A percentile compares a stretch with the other conserved stretches of the same genome.
Evolutionary conservation across 30 jellyfish, hydroid and myxozoan species (phyloP).

Genomic region (Sanderia malayensis): DNA sequence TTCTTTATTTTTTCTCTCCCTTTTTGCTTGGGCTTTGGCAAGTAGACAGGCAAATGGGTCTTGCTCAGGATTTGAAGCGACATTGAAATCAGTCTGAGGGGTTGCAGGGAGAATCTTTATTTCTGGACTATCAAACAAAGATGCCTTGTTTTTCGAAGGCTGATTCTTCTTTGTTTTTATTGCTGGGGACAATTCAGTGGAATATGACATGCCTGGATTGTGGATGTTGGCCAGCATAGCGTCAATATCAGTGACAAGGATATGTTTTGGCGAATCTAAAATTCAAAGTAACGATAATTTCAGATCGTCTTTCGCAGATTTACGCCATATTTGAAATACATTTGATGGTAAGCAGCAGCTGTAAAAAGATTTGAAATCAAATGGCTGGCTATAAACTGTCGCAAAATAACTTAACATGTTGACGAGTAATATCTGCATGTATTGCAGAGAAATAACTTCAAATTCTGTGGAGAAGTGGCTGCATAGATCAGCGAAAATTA

Average conservation of each 20-base stretch:
- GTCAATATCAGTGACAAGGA: constrained; percentile 49
- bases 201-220: neutral
- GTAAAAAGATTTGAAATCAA: too few relatives aligned
- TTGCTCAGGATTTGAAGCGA: neutral
- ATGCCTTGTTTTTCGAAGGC: neutral
- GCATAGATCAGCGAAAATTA: too few relatives aligned
- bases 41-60: neutral
- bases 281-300: too few relatives aligned
- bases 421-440: too few relatives aligned
- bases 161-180: neutral
- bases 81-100: neutral
- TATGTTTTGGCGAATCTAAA: constrained; percentile 38
- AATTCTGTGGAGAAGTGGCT: too few relatives aligned
- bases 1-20: too few relatives aligned
- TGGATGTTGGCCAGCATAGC: constrained; percentile 36
- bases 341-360: too few relatives aligned
- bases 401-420: too few relatives aligned
- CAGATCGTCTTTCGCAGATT: too few relatives aligned
- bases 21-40: neutral
- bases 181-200: neutral
- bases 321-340: too few relatives aligned
- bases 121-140: neutral
- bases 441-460: too few relatives aligned
- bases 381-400: too few relatives aligned
- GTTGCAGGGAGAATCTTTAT: constrained; percentile 54